Evolutionary conservation across 2,113 vertebrate genomes (phyloP).

Genomic region (Brachyhypopomus occidentalis): DNA sequence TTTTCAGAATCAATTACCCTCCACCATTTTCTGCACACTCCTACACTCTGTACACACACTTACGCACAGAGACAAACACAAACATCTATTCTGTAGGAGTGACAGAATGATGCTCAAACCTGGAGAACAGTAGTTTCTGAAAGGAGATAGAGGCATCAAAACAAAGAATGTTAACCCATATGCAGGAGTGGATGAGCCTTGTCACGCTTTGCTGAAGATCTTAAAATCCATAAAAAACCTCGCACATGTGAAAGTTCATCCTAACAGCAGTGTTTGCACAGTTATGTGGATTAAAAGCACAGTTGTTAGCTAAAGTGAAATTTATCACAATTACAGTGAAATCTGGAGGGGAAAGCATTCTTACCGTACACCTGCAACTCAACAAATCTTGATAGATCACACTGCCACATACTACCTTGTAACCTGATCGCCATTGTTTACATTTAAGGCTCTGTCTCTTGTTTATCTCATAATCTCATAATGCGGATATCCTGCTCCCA

Average conservation of each 20-base stretch:
- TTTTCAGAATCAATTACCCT: constrained; percentile 39
- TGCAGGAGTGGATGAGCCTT: neutral
- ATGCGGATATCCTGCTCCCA: neutral
- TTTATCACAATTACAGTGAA: too few species aligned
- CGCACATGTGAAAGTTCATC: neutral
- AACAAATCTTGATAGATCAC: neutral
- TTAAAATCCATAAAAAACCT: neutral
- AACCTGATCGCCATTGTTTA: neutral
- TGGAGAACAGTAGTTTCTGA: neutral
- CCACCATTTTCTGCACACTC: constrained; percentile 29
- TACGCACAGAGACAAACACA: constrained; percentile 15
- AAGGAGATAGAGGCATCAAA: neutral
- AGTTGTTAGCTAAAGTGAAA: neutral
- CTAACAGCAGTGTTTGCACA: neutral
- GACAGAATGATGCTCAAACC: constrained; percentile 1
- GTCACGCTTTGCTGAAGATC: neutral
- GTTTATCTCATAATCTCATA: neutral
- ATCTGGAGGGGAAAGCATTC: too few species aligned
- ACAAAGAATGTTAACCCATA: neutral
- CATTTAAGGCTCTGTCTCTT: neutral
- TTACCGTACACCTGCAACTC: too few species aligned
- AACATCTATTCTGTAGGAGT: neutral
- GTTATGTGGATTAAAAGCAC: too few species aligned
- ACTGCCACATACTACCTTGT: neutral
- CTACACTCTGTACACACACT: constrained; percentile 38